Evolutionary conservation across 2,113 vertebrate species (phyloP).

Genomic region (Microtus richardsoni): DNA sequence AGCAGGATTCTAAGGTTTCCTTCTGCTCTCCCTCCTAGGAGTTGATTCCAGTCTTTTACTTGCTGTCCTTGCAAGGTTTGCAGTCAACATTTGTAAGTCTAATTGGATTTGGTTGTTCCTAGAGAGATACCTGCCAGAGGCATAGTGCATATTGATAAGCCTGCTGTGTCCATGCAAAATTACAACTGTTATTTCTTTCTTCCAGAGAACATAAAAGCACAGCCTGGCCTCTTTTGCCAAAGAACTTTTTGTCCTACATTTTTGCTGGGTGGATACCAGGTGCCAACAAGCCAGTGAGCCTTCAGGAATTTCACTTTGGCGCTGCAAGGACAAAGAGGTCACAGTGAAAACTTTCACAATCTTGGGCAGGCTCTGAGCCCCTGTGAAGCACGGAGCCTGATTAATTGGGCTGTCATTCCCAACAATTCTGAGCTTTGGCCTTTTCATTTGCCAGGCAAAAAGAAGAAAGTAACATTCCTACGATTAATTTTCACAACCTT

Average conservation of each 20-base stretch:
- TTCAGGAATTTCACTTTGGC: slow-evolving; percentile 59
- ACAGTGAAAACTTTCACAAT: slow-evolving; percentile 62
- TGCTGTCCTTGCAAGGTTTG: neutral
- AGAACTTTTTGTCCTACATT: slow-evolving; percentile 42
- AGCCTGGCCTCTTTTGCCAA: slow-evolving; percentile 35
- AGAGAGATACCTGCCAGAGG: neutral
- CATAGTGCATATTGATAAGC: neutral
- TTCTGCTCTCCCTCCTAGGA: neutral
- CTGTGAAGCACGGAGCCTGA: slow-evolving; percentile 67
- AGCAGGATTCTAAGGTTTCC: neutral
- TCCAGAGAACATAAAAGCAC: slow-evolving; percentile 41
- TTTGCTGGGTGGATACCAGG: slow-evolving; percentile 52
- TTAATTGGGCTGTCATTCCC: slow-evolving; percentile 77
- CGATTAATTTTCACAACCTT: slow-evolving; percentile 59
- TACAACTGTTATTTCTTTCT: slow-evolving; percentile 30
- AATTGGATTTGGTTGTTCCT: neutral
- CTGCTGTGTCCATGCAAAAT: neutral
- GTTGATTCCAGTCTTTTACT: neutral
- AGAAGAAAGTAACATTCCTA: slow-evolving; percentile 65
- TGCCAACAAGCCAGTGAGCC: slow-evolving; percentile 70
- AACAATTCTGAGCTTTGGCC: slow-evolving; percentile 71
- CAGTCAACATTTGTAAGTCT: neutral
- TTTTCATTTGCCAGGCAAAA: slow-evolving; percentile 72
- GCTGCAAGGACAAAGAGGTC: slow-evolving; percentile 63
- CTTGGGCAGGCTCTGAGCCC: neutral